Percentiles rank a stretch among this genome's conserved stretches.
Conservation (phyloP, 1,140 invertebrate genomes). For the Agrypnia vestita region DNA sequence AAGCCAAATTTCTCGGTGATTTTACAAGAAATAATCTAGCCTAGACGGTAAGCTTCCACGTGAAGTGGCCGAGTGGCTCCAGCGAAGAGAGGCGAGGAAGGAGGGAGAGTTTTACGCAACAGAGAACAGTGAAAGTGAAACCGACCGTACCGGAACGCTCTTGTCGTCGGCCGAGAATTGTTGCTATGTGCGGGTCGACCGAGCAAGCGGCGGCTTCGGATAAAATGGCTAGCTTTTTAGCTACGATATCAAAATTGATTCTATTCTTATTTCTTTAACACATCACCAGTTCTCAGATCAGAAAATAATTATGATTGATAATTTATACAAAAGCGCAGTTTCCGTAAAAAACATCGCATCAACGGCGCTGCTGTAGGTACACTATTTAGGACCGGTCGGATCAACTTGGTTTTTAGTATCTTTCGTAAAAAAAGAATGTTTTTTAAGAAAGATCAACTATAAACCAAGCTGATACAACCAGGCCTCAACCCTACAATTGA, state of each 20-base stretch:
- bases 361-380: too few relatives aligned
- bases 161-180: constrained; percentile 3
- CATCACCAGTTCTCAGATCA: too few relatives aligned
- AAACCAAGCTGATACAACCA: too few relatives aligned
- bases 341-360: too few relatives aligned
- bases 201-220: background rate
- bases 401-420: too few relatives aligned
- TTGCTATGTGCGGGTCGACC: constrained; percentile 27
- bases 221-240: constrained; percentile 4
- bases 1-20: too few relatives aligned
- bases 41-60: constrained; percentile 8
- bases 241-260: constrained; percentile 21
- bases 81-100: background rate
- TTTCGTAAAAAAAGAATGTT: too few relatives aligned
- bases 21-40: background rate
- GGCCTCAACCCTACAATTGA: too few relatives aligned
- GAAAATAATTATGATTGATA: too few relatives aligned
- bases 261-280: background rate
- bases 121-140: constrained; percentile 45
- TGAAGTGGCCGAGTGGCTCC: background rate
- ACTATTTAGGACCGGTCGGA: too few relatives aligned
- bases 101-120: constrained; percentile 32
- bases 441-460: too few relatives aligned
- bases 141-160: constrained; percentile 26
- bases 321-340: too few relatives aligned